These are phyloP conservation scores for Mastigias papua DNA, from an alignment of 30 jellyfish, hydroid and myxozoan genomes.

Conservation along the genomic window DNA sequence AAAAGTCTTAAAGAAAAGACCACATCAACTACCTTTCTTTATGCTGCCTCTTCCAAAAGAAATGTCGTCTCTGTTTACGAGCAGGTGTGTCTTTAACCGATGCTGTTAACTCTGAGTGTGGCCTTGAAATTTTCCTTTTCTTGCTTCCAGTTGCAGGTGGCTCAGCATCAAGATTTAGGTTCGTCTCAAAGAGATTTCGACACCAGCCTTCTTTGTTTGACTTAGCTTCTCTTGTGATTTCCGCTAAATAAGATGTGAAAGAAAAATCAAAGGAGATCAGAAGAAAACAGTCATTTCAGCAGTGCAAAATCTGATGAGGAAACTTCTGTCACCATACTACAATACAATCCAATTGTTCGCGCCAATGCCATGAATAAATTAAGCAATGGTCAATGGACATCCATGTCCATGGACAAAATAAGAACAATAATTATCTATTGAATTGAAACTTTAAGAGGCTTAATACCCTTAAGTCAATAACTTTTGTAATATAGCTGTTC, in stretches of 20 bases:
- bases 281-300: neutral
- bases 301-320: too few relatives aligned
- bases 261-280: neutral
- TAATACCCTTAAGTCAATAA: too few relatives aligned
- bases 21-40: slow-evolving; percentile 38
- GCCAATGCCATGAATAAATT: too few relatives aligned
- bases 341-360: too few relatives aligned
- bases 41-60: slow-evolving; percentile 77
- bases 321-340: too few relatives aligned
- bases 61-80: slow-evolving; percentile 58
- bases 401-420: too few relatives aligned
- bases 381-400: too few relatives aligned
- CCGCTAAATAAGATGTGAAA: neutral
- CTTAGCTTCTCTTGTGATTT: neutral
- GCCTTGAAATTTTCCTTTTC: slow-evolving; percentile 48
- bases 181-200: slow-evolving; percentile 55
- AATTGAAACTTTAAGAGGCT: too few relatives aligned
- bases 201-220: slow-evolving; percentile 61
- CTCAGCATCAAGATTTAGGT: neutral
- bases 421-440: too few relatives aligned
- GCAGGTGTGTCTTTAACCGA: slow-evolving; percentile 72
- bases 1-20: neutral
- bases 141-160: slow-evolving; percentile 36
- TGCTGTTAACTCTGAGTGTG: slow-evolving; percentile 35
- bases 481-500: too few relatives aligned